Conservation (phyloP, 2,797 vertebrate species). For the Cygnus olor region DNA sequence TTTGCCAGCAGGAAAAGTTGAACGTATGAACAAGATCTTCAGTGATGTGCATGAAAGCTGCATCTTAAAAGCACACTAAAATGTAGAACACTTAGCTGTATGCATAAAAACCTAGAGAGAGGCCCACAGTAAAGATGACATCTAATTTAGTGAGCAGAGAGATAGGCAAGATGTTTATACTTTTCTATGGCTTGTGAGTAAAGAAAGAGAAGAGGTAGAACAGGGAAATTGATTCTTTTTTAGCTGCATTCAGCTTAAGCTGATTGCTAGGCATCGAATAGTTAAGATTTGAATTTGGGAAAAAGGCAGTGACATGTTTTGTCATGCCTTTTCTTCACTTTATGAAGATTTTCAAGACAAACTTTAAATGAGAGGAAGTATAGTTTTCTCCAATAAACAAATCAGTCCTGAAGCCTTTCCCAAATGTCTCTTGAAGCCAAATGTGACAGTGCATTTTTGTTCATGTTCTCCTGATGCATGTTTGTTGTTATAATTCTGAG, state of each 20-base stretch:
- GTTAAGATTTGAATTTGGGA: not conserved
- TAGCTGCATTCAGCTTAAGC: not conserved
- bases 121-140: not conserved
- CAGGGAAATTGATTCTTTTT: not conserved
- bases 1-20: not conserved
- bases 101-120: not conserved
- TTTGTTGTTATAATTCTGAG: constrained; percentile 15
- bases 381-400: constrained; percentile 31
- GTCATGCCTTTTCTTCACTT: not conserved
- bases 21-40: not conserved
- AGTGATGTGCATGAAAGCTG: not conserved
- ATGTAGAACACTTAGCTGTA: not conserved
- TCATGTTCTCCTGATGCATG: not conserved
- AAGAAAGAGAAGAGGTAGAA: not conserved
- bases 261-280: not conserved
- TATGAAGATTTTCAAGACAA: constrained; percentile 32
- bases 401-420: constrained; percentile 28
- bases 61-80: not conserved
- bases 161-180: not conserved
- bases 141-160: not conserved
- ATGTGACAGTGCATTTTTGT: constrained; percentile 23
- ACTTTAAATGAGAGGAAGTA: constrained; percentile 2
- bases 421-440: constrained; percentile 18
- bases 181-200: not conserved
- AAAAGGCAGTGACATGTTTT: not conserved